Evolutionary conservation across 2,797 vertebrate genomes (phyloP), one percentile per base, ranked within the genome.

Genomic region (Holocentrus rufus): DNA sequence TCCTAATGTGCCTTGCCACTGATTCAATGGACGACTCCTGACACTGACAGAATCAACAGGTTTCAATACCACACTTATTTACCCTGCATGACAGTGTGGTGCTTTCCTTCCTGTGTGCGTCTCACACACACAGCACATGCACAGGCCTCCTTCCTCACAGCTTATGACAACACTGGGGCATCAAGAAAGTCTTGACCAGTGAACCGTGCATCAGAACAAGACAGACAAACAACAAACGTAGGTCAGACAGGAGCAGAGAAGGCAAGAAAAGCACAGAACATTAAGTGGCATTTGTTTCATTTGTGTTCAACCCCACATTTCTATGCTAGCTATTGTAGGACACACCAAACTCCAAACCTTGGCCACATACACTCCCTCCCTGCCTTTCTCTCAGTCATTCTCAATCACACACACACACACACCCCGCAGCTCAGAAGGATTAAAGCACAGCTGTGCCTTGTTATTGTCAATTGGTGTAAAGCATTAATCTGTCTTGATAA

Each of bases 81-180:
- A 25, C 46, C 10, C 30, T 59, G 7, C 14, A 31, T 17, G 9
- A 65, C 9, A 49, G 22, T 22, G 5, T 59, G n/a, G 2, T 62
- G 7, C 3, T 47, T 15, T 14, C 7, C 46, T 81, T 69, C 25
- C 47, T 55, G 31, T 72, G 9, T 65, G n/a, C 8, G 55, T 3
- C 36, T 36, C 69, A 31, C n/a, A 9, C 13, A 2, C 20, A 50
- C 15, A 59, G 5, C 14, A 17, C 20, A 23, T 62, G 42, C 3
- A 30, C 27, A 22, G 22, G 22, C 18, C 44, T 17, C 13, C n/a
- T 23, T 34, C 7, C 44, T 44, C 0, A 4, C 8, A 23, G 1
- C 8, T 13, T 46, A 27, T 46, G 46, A 59, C 18, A 20, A 1
- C 14, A 15, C 44, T 58, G 23, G 11, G 5, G 8, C 6, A 57